Evolutionary conservation across 2,888 invertebrate species (phyloP).

Genomic region (Spodoptera littoralis): DNA sequence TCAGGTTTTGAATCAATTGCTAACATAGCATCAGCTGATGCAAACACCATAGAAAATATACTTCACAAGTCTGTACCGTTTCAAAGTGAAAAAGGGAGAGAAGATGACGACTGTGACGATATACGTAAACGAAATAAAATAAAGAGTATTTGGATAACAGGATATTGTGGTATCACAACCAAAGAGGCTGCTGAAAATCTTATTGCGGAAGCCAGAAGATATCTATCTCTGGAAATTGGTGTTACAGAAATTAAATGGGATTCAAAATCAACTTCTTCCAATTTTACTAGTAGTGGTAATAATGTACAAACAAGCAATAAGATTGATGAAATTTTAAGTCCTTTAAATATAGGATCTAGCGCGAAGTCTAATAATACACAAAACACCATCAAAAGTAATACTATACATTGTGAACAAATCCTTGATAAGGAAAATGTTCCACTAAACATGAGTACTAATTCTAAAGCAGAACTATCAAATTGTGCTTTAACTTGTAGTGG

Average conservation of each 20-base stretch:
- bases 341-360: background rate
- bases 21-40: slow-evolving; percentile 93
- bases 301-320: slow-evolving; percentile 6
- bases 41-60: slow-evolving; percentile 92
- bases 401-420: background rate
- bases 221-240: slow-evolving; percentile 92
- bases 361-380: background rate
- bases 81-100: slow-evolving; percentile 93
- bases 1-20: slow-evolving; percentile 93
- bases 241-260: slow-evolving; percentile 92
- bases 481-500: background rate
- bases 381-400: background rate
- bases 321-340: slow-evolving; percentile 1
- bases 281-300: slow-evolving; percentile 14
- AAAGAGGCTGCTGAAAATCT: slow-evolving; percentile 94
- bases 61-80: slow-evolving; percentile 95
- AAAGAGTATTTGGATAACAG: slow-evolving; percentile 93
- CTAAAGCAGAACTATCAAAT: background rate
- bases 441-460: background rate
- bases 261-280: slow-evolving; percentile 54
- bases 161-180: slow-evolving; percentile 93
- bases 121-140: slow-evolving; percentile 91
- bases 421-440: slow-evolving; percentile 1
- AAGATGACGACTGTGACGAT: slow-evolving; percentile 91
- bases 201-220: slow-evolving; percentile 93